Evolutionary conservation across 1,140 invertebrate species (phyloP), one percentile per base, ranked within the genome.

Genomic region (Carposina sasakii): DNA sequence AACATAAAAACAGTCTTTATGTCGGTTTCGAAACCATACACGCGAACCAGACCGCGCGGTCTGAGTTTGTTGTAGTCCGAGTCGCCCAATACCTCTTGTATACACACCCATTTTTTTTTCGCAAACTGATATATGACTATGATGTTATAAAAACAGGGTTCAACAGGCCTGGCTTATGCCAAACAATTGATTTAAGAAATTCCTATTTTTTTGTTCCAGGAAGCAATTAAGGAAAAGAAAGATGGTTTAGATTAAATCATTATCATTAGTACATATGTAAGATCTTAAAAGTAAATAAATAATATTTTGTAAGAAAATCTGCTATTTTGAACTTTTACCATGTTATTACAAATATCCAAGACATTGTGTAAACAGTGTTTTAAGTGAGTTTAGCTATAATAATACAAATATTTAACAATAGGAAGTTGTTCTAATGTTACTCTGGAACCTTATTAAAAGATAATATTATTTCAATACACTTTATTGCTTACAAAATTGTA

Each of bases 151-250:
- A n/a, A n/a, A n/a, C n/a, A n/a, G n/a, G n/a, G n/a, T n/a, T n/a
- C n/a, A n/a, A n/a, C n/a, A n/a, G n/a, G n/a, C n/a, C n/a, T n/a
- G n/a, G n/a, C n/a, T n/a, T n/a, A n/a, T n/a, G n/a, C n/a, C n/a
- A n/a, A n/a, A n/a, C n/a, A n/a, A n/a, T n/a, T n/a, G n/a, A n/a
- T n/a, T n/a, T n/a, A n/a, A n/a, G n/a, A n/a, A n/a, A n/a, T n/a
- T n/a, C n/a, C n/a, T n/a, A 6, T 56, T 43, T 57, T 44, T 50
- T 66, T 62, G 36, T 90, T 91, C 55, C 75, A 94, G 92, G 94
- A 94, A 76, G 92, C 93, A 21, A 92, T 95, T 21, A 93, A 93
- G 67, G 93, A 94, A 68, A 94, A 94, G 69, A 93, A 93, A 65
- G 93, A 95, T 83, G 93, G 93, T 22, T 86, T 93, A 45, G 93